Conservation (phyloP, 2,797 vertebrate species). For the Pantherophis vulpinus region DNA sequence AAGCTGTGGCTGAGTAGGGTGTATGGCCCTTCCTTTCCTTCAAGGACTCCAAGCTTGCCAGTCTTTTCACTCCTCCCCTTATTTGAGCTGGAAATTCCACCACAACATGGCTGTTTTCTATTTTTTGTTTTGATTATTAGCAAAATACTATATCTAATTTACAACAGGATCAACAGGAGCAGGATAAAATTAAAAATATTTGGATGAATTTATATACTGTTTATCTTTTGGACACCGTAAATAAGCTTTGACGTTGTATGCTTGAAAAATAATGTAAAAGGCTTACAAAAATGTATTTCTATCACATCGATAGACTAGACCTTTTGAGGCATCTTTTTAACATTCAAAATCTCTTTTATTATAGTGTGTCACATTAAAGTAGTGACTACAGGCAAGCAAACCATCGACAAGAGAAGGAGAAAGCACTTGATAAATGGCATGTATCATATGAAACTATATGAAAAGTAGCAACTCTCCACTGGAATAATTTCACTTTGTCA, state of each 20-base stretch:
- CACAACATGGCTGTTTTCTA: background rate
- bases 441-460: background rate
- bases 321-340: background rate
- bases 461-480: background rate
- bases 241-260: background rate
- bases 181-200: background rate
- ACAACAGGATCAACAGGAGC: background rate
- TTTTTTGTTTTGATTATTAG: background rate
- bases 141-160: background rate
- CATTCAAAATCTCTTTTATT: constrained; percentile 2
- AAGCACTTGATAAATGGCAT: background rate
- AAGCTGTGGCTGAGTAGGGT: background rate
- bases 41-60: background rate
- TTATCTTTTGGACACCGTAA: background rate
- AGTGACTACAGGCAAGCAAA: constrained; percentile 20
- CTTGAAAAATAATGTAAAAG: background rate
- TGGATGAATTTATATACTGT: background rate
- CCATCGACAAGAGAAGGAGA: background rate
- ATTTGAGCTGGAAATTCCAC: background rate
- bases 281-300: background rate
- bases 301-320: background rate
- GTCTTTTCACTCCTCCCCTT: background rate
- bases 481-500: background rate
- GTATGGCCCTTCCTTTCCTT: background rate
- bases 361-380: constrained; percentile 22